phyloP scores from a whole-genome alignment of 1,140 invertebrate genomes.

The Drosophila sucinea region DNA sequence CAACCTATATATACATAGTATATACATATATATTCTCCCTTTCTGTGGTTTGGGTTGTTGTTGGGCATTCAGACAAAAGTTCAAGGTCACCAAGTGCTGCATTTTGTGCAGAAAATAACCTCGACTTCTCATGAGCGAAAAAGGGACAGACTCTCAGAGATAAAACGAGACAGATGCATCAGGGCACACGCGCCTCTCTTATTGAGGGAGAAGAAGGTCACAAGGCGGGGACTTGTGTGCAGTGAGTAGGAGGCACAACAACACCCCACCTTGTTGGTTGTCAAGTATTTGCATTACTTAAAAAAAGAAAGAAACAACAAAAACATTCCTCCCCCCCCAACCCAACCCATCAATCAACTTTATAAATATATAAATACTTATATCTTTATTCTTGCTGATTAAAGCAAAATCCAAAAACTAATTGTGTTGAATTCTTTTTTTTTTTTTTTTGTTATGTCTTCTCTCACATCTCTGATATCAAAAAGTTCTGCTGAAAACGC shows the following conservation, averaged over 20 bases:
- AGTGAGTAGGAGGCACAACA: not conserved
- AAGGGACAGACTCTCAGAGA: slow-evolving; percentile 19
- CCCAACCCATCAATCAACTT: slow-evolving; percentile 36
- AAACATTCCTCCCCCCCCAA: slow-evolving; percentile 40
- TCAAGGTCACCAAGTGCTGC: slow-evolving; percentile 62
- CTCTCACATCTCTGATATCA: slow-evolving; percentile 30
- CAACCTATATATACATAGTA: not conserved
- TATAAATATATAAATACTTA: slow-evolving; percentile 31
- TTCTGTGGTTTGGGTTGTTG: slow-evolving; percentile 11
- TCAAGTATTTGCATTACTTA: slow-evolving; percentile 44
- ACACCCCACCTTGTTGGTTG: slow-evolving; percentile 31
- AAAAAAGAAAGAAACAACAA: slow-evolving; percentile 42
- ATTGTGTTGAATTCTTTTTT: slow-evolving; percentile 9
- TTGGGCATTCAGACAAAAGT: slow-evolving; percentile 61
- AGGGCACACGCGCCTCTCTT: slow-evolving; percentile 41
- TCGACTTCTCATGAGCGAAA: slow-evolving; percentile 49
- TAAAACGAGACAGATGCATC: slow-evolving; percentile 32
- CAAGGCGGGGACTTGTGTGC: not conserved
- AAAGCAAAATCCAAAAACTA: slow-evolving; percentile 50
- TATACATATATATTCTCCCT: not conserved
- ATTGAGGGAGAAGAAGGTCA: not conserved
- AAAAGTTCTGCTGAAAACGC: slow-evolving; percentile 34
- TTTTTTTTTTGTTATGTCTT: slow-evolving; percentile 34
- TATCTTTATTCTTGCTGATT: slow-evolving; percentile 50
- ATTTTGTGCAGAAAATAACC: slow-evolving; percentile 64